Conservation (phyloP, 2,888 invertebrate species). For the Rhingia rostrata region DNA sequence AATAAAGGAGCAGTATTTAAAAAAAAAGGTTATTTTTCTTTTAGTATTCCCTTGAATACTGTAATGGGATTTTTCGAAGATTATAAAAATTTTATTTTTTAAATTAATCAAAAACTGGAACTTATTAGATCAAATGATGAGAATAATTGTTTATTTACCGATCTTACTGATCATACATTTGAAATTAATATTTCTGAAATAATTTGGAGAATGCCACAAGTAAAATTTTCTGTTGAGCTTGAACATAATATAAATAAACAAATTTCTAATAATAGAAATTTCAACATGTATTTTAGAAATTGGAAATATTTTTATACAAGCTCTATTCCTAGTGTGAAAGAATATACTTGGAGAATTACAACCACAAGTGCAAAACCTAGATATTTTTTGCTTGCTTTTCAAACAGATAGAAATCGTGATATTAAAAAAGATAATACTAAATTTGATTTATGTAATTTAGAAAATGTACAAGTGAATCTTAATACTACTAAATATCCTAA, state of each 20-base stretch:
- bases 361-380: conserved; percentile 28
- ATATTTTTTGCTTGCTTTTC: conserved; percentile 20
- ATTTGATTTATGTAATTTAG: conserved; percentile 33
- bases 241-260: conserved; percentile 48
- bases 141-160: too few relatives aligned
- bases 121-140: too few relatives aligned
- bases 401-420: conserved; percentile 26
- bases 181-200: conserved; percentile 35
- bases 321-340: conserved; percentile 23
- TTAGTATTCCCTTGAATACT: conserved; percentile 19
- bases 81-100: too few relatives aligned
- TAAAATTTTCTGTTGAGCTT: conserved; percentile 43
- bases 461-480: conserved; percentile 25
- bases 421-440: conserved; percentile 25
- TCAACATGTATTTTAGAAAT: conserved; percentile 51
- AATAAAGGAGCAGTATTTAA: conserved; percentile 28
- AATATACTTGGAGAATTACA: conserved; percentile 35
- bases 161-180: conserved; percentile 4
- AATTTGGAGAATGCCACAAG: conserved; percentile 44
- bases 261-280: conserved; percentile 31
- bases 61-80: too few relatives aligned
- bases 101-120: too few relatives aligned
- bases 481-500: conserved; percentile 38
- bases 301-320: conserved; percentile 55
- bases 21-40: conserved; percentile 31